Base-by-base conservation (phyloP, 2,113 vertebrate species). In the Pachypanchax playfairii region DNA sequence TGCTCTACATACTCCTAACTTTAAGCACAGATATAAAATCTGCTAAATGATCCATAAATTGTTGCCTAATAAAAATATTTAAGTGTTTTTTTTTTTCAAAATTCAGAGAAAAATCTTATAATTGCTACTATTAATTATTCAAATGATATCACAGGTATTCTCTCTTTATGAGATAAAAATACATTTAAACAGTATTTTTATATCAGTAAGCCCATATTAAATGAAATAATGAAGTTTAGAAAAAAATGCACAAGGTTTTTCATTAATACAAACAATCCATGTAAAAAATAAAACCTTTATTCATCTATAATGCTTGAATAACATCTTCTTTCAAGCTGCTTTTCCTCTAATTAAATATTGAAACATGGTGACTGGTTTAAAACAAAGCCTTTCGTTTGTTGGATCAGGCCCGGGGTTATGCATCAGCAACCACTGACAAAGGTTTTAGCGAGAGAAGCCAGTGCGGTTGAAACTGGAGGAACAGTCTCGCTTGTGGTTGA, bases 381-480 rank as follows among this genome's bases (percentile, higher is more conserved):
- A 52, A 47, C 9, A 68, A 64, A 49, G 42, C 5, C 1, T 42
- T 41, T 33, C 44, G 18, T 78, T 39, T 54, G 21, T 26, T 48
- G 14, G 26, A 48, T 69, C 31, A 43, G 28, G 20, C 44, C 15
- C 21, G 39, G 6, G 24, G 24, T 21, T 55, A 51, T 55, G 53
- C 28, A 64, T 31, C 24, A 44, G 13, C 25, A 54, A 65, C 51
- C 38, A 43, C 58, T 42, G 24, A 69, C 29, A 55, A 75, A 48
- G 4, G 38, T 50, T 44, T 58, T 78, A 65, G 55, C 65, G 39
- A 38, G 9, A 65, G 65, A 49, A 17, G 5, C 13, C 5, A 6
- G 12, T 62, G 67, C 33, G 54, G 73, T 77, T 55, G 31, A 43
- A 69, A 42, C 53, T 69, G 70, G 64, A 54, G 22, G 31, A 69